Percentiles rank a stretch among this genome's conserved stretches.
Conservation (phyloP, 2,113 vertebrate genomes). For the Uropsilus gracilis region DNA sequence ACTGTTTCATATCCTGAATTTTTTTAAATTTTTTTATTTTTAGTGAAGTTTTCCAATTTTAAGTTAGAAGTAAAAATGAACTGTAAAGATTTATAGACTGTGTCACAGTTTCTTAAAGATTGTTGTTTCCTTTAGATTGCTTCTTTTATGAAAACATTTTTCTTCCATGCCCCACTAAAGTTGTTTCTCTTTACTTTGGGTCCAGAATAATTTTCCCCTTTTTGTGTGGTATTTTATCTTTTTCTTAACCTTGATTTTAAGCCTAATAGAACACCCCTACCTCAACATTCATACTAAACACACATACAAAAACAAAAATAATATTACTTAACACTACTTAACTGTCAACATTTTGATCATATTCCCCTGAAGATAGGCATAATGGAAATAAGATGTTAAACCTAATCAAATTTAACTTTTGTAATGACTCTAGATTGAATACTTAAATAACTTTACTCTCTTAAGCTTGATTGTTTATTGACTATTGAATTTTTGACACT, state of each 20-base stretch:
- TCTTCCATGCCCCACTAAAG: slow-evolving; percentile 68
- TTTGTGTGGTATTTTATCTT: background rate
- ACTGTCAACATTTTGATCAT: slow-evolving; percentile 13
- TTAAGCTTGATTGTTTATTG: background rate
- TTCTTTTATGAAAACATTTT: slow-evolving; percentile 81
- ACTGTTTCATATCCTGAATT: slow-evolving; percentile 30
- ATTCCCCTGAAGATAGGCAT: background rate
- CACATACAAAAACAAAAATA: background rate
- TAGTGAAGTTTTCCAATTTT: slow-evolving; percentile 62
- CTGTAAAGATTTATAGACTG: slow-evolving; percentile 78
- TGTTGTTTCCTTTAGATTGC: slow-evolving; percentile 65
- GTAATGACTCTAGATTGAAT: background rate
- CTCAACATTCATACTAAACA: background rate
- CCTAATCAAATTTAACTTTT: background rate
- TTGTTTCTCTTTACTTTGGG: slow-evolving; percentile 46
- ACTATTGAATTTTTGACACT: background rate
- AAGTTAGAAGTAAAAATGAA: slow-evolving; percentile 47
- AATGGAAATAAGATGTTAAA: slow-evolving; percentile 20
- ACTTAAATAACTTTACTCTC: background rate
- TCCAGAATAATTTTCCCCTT: background rate
- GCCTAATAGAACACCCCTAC: background rate
- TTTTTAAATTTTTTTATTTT: slow-evolving; percentile 64
- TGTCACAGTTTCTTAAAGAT: slow-evolving; percentile 65
- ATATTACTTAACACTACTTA: slow-evolving; percentile 28
- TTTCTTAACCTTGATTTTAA: background rate